Percentiles rank a stretch among this genome's conserved stretches.
These are phyloP conservation scores for Oryzias javanicus DNA, from an alignment of 2,113 vertebrate genomes.

Conservation along the genomic window DNA sequence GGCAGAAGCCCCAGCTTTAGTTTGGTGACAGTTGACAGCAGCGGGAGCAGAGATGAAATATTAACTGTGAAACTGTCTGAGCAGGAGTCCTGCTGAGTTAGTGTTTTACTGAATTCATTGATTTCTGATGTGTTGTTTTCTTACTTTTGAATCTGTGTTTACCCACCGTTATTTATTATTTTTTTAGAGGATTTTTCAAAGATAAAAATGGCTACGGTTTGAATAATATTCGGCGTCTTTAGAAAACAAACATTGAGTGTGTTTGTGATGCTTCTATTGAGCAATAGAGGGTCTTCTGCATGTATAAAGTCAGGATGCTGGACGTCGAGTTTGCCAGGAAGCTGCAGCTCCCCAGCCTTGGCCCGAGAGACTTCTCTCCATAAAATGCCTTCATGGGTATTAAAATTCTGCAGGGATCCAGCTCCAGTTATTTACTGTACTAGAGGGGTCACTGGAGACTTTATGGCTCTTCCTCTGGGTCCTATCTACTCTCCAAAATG, in stretches of 20 bases:
- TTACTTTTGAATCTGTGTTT: background rate
- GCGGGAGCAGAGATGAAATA: conserved; percentile 10
- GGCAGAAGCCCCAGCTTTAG: background rate
- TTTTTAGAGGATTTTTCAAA: too few relatives aligned
- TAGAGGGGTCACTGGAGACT: conserved; percentile 45
- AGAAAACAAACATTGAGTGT: too few relatives aligned
- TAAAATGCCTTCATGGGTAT: conserved; percentile 20
- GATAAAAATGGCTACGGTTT: too few relatives aligned
- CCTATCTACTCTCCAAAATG: conserved; percentile 37
- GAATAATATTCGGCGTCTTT: too few relatives aligned
- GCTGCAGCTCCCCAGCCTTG: background rate
- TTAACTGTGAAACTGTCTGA: conserved; percentile 19
- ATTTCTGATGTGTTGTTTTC: conserved; percentile 5
- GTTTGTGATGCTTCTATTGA: too few relatives aligned
- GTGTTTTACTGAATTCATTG: conserved; percentile 13
- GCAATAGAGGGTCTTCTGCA: too few relatives aligned
- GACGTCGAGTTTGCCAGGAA: background rate
- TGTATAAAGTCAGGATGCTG: too few relatives aligned
- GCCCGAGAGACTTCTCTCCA: conserved; percentile 8
- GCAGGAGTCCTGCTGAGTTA: conserved; percentile 3
- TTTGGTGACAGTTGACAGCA: conserved; percentile 12
- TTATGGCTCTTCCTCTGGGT: conserved; percentile 38
- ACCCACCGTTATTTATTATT: too few relatives aligned
- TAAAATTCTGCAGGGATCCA: conserved; percentile 35
- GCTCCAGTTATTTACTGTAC: conserved; percentile 54